A percentile compares a stretch with the other conserved stretches of the same genome.
These are phyloP conservation scores for Peromyscus polionotus DNA, from an alignment of 2,113 vertebrate species.

Conservation along the genomic window DNA sequence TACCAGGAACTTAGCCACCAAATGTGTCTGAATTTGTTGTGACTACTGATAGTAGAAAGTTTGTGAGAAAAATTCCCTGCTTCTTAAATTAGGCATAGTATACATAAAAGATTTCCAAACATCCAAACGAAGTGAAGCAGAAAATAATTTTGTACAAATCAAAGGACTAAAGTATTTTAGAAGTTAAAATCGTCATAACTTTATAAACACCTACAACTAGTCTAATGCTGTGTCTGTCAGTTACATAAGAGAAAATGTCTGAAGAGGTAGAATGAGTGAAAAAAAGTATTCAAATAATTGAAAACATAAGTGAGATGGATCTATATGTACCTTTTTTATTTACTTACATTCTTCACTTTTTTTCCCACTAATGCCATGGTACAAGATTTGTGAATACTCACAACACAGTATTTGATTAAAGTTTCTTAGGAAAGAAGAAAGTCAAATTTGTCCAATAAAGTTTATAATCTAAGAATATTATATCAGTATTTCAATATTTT, in stretches of 20 bases:
- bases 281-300: neutral
- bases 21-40: neutral
- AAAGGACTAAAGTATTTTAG: neutral
- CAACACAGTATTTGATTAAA: neutral
- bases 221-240: neutral
- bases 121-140: neutral
- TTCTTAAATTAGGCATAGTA: neutral
- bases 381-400: constrained; percentile 31
- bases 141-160: neutral
- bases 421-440: neutral
- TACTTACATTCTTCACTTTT: neutral
- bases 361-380: neutral
- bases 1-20: neutral
- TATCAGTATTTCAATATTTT: neutral
- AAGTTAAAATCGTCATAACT: neutral
- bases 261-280: neutral
- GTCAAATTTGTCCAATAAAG: neutral
- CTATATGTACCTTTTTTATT: neutral
- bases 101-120: neutral
- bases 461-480: neutral
- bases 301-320: neutral
- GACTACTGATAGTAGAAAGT: neutral
- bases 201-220: neutral
- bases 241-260: neutral
- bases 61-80: neutral